Base-by-base conservation (phyloP, 2,888 invertebrate species). In the Ecdyonurus torrentis region DNA sequence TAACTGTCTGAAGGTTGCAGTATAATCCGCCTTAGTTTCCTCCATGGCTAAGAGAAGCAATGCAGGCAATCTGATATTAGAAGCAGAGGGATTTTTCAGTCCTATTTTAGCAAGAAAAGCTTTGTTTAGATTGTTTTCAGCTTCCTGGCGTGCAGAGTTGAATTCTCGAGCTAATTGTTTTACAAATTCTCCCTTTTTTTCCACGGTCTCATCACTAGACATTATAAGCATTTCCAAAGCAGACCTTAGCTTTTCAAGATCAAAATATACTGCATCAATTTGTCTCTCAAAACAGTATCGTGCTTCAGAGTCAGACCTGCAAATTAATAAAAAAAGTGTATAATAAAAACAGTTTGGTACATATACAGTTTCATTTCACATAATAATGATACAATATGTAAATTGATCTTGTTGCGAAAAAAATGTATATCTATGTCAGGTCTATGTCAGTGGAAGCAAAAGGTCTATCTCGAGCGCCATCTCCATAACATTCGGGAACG, bases 11-110 rank as follows among this genome's bases (percentile, higher is more conserved):
- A 83, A 83, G 0, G 80, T 78, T 67, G 77, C 75, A 0, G 84
- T 85, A 68, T 84, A 85, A 70, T 85, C 85, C 7, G 83, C 81
- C 22, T 82, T 82, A 1, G 82, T 82, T 63, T 79, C 78, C 68
- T 82, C 78, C 83, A 85, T 81, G 72, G 82, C 80, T 24, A 79
- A 77, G 19, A 84, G 71, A 5, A 85, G 76, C 55, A 77, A 77
- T 63, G 79, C 77, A 1, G 37, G 60, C 37, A 37, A 15, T 37
- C 37, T 37, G 7, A 37, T 5, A 62, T 79, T 77, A 0, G 76
- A 77, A 74, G 77, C 75, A 1, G 75, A 74, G 65, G 78, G 78
- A 68, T 76, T 76, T 61, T 74, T 75, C 66, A 80, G 70, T 1
- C 80, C 77, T 63, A 84, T 78, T 73, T 84, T 84, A 72, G 77